phyloP scores from a whole-genome alignment of 2,888 invertebrate genomes.

The Dione vanillae region DNA sequence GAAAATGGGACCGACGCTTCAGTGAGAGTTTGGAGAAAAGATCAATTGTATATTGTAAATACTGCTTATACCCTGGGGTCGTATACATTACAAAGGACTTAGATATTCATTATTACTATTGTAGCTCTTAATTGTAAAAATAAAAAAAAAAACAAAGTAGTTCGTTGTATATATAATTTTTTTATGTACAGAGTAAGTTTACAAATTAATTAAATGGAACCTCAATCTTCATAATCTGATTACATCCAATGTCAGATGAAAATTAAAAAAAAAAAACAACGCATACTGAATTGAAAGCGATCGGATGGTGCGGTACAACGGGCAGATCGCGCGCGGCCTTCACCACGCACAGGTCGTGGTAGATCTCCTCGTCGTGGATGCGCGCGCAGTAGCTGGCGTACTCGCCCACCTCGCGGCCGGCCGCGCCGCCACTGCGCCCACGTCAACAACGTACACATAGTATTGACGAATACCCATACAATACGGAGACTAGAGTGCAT shows the following conservation, averaged over 20 bases:
- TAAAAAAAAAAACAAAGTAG: neutral
- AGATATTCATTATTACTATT: neutral
- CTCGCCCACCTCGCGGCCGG: slow-evolving; percentile 80
- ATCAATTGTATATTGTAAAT: slow-evolving; percentile 19
- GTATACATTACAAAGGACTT: neutral
- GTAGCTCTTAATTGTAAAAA: neutral
- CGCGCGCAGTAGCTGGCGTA: slow-evolving; percentile 88
- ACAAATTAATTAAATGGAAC: neutral
- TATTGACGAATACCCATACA: slow-evolving; percentile 25
- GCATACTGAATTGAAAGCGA: slow-evolving; percentile 81
- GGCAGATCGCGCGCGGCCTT: slow-evolving; percentile 83
- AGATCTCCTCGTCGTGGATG: slow-evolving; percentile 95
- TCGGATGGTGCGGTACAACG: slow-evolving; percentile 63
- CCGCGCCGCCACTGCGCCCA: slow-evolving; percentile 68
- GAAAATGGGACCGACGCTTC: slow-evolving; percentile 45
- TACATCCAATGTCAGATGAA: slow-evolving; percentile 46
- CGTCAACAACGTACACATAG: slow-evolving; percentile 53
- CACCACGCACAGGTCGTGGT: slow-evolving; percentile 95
- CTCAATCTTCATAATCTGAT: slow-evolving; percentile 32
- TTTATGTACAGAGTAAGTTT: neutral
- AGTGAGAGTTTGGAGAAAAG: slow-evolving; percentile 41
- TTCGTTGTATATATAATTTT: too few species aligned
- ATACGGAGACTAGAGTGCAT: slow-evolving; percentile 30
- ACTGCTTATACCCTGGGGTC: slow-evolving; percentile 20
- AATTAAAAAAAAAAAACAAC: slow-evolving; percentile 41